phyloP scores from a whole-genome alignment of 2,797 vertebrate genomes.

The Odontamblyopus lacepedii region DNA sequence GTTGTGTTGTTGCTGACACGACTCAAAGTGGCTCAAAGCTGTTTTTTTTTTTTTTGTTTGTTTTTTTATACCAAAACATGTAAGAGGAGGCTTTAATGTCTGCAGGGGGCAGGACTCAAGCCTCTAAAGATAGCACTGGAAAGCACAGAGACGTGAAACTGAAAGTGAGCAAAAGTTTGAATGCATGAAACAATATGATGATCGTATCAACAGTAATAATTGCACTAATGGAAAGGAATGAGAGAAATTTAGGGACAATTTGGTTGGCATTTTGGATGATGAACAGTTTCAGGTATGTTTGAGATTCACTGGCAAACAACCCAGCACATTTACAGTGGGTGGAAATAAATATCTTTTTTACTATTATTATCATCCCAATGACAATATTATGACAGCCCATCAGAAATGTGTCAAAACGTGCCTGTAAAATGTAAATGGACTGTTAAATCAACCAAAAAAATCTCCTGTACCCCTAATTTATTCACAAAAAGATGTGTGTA shows the following conservation, averaged over 20 bases:
- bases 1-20: constrained; percentile 15
- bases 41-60: constrained; percentile 14
- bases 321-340: neutral
- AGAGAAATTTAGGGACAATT: neutral
- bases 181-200: constrained; percentile 3
- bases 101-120: constrained; percentile 18
- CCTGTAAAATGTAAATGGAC: too few species aligned
- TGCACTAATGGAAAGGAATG: neutral
- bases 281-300: neutral
- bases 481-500: neutral
- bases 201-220: neutral
- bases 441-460: too few species aligned
- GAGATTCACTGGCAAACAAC: neutral
- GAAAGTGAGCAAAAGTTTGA: constrained; percentile 25
- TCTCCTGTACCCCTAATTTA: neutral
- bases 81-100: constrained; percentile 30
- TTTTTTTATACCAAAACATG: constrained; percentile 22
- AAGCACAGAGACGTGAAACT: constrained; percentile 18
- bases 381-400: too few species aligned
- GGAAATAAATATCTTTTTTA: too few species aligned
- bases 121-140: constrained; percentile 31
- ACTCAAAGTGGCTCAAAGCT: constrained; percentile 31
- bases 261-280: neutral
- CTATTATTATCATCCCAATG: too few species aligned
- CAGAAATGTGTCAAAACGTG: too few species aligned